Evolutionary conservation across 1,140 invertebrate genomes (phyloP).

Genomic region (Condylostylus longicornis): DNA sequence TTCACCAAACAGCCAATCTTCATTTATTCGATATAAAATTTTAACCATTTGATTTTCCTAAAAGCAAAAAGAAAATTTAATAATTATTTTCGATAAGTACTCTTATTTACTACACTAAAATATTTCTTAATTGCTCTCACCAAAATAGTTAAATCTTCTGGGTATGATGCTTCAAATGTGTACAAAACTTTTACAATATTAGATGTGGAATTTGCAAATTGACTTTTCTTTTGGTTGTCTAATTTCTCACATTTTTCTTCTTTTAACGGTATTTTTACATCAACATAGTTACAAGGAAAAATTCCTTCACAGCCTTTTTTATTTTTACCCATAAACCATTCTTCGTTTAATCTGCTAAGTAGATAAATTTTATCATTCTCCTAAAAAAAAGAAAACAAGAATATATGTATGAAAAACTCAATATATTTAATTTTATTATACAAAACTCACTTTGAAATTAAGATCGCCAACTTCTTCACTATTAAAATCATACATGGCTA

Average conservation of each 20-base stretch:
- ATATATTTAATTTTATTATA: too few species aligned
- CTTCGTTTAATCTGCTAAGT: slow-evolving; percentile 50
- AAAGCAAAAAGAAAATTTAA: background rate
- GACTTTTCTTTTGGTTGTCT: background rate
- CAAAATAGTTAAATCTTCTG: slow-evolving; percentile 42
- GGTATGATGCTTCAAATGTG: slow-evolving; percentile 43
- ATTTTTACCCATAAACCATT: slow-evolving; percentile 61
- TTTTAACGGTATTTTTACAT: slow-evolving; percentile 54
- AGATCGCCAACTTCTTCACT: slow-evolving; percentile 55
- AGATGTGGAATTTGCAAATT: slow-evolving; percentile 2
- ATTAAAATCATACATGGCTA: slow-evolving; percentile 59
- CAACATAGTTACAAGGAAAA: slow-evolving; percentile 65
- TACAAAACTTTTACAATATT: slow-evolving; percentile 44
- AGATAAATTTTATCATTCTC: slow-evolving; percentile 53
- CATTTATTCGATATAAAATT: slow-evolving; percentile 52
- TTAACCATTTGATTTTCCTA: slow-evolving; percentile 44
- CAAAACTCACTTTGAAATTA: slow-evolving; percentile 49
- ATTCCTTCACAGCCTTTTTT: slow-evolving; percentile 50
- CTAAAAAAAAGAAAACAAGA: slow-evolving; percentile 34
- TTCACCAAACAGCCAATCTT: slow-evolving; percentile 70
- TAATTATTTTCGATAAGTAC: background rate
- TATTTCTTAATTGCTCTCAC: slow-evolving; percentile 24
- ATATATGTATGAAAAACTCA: slow-evolving; percentile 6
- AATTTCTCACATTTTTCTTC: slow-evolving; percentile 13
- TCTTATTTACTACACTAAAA: background rate